Conservation (phyloP, 2,888 invertebrate genomes). For the Scaptodrosophila latifasciaeformis region DNA sequence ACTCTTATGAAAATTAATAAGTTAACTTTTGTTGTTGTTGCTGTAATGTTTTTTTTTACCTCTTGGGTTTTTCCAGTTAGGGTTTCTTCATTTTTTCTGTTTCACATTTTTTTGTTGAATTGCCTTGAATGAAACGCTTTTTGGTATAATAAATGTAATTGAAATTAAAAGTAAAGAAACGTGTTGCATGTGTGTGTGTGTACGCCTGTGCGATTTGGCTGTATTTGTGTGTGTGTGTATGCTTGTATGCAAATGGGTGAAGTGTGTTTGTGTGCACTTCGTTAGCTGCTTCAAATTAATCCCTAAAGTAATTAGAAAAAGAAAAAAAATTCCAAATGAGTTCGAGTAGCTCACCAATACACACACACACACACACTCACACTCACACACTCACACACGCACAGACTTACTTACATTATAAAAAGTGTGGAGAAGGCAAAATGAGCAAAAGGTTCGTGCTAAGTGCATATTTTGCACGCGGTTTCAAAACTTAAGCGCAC, state of each 20-base stretch:
- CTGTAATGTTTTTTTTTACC: constrained; percentile 32
- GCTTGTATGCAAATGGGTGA: constrained; percentile 16
- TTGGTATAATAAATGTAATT: constrained; percentile 65
- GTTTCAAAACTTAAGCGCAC: constrained; percentile 40
- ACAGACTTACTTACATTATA: neutral
- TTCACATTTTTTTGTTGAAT: constrained; percentile 48
- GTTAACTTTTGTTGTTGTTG: constrained; percentile 53
- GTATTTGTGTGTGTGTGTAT: constrained; percentile 14
- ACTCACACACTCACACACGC: neutral
- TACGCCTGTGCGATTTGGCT: constrained; percentile 28
- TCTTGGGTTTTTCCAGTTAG: neutral
- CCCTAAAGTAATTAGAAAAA: constrained; percentile 69
- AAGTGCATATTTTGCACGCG: constrained; percentile 58
- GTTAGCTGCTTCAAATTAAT: constrained; percentile 61
- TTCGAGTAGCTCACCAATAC: constrained; percentile 44
- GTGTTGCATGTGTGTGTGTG: constrained; percentile 51
- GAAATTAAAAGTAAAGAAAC: constrained; percentile 71
- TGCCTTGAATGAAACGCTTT: constrained; percentile 48
- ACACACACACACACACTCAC: constrained; percentile 2
- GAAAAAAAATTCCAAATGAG: constrained; percentile 52
- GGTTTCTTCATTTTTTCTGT: constrained; percentile 8
- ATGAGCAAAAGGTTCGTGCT: constrained; percentile 51
- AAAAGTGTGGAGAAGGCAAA: constrained; percentile 4
- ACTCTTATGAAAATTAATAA: constrained; percentile 73
- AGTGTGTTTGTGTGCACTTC: constrained; percentile 45